These are phyloP conservation scores for Tinea semifulvella DNA, from an alignment of 2,888 invertebrate species.

Conservation along the genomic window DNA sequence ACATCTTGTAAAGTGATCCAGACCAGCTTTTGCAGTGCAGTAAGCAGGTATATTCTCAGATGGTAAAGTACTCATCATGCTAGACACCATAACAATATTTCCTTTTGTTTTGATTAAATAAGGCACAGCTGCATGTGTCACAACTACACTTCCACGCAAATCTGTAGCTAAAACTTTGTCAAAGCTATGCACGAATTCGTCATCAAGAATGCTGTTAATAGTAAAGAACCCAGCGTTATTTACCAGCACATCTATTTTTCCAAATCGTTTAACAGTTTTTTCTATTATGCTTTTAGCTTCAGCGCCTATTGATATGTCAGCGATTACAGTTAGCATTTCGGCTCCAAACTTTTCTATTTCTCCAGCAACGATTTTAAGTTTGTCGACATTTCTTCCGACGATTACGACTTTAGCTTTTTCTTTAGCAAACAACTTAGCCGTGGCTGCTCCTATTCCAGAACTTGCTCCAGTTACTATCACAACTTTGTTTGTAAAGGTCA, in stretches of 20 bases:
- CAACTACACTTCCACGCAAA: constrained; percentile 35
- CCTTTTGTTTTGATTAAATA: constrained; percentile 50
- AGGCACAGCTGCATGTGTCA: constrained; percentile 61
- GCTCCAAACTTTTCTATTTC: constrained; percentile 17
- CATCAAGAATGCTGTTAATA: constrained; percentile 52
- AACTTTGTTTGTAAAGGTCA: constrained; percentile 41
- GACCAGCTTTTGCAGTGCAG: constrained; percentile 64
- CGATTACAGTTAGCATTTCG: constrained; percentile 24
- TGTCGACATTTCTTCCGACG: constrained; percentile 9
- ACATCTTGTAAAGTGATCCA: constrained; percentile 69
- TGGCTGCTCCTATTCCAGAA: constrained; percentile 15
- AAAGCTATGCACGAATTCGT: constrained; percentile 46
- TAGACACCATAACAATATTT: constrained; percentile 67
- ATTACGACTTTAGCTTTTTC: constrained; percentile 10
- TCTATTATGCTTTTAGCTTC: constrained; percentile 35
- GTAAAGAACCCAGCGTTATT: constrained; percentile 65
- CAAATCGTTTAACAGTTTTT: constrained; percentile 34
- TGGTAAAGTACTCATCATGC: constrained; percentile 53
- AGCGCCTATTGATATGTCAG: constrained; percentile 33
- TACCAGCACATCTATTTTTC: constrained; percentile 39
- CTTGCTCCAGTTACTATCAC: constrained; percentile 15
- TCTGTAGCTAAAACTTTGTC: constrained; percentile 65
- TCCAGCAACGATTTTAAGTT: constrained; percentile 27
- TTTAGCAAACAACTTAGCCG: constrained; percentile 7
- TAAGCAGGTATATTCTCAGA: constrained; percentile 41